These are phyloP conservation scores for Erythrocercus mccallii DNA, from an alignment of 2,113 vertebrate species.

Conservation along the genomic window DNA sequence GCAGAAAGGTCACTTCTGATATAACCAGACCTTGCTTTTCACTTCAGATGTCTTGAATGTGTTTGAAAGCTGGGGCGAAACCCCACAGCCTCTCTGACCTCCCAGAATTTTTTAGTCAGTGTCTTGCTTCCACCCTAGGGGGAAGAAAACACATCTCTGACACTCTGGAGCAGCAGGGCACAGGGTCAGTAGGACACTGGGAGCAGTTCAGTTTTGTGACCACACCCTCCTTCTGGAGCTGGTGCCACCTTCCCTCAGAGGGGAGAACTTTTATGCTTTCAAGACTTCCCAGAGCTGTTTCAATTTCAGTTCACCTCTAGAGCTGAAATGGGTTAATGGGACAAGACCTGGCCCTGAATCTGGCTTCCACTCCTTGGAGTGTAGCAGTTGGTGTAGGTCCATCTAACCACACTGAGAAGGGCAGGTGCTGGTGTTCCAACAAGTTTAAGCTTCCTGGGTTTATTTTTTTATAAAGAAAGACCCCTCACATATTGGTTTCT, in stretches of 20 bases:
- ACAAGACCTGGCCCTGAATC: too few relatives aligned
- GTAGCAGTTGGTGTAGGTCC: neutral
- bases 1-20: neutral
- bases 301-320: neutral
- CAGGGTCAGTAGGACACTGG: neutral
- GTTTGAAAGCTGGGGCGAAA: neutral
- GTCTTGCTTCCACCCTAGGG: neutral
- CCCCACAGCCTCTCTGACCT: too few relatives aligned
- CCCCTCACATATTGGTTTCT: neutral
- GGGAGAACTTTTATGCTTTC: neutral
- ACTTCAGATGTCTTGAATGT: neutral
- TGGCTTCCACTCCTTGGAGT: neutral
- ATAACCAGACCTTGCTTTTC: neutral
- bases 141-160: neutral
- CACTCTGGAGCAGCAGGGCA: neutral
- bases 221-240: neutral
- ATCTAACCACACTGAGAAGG: neutral
- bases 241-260: neutral
- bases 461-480: neutral
- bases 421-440: neutral
- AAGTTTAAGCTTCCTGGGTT: neutral
- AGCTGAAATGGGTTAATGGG: neutral
- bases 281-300: neutral
- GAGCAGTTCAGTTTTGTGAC: neutral
- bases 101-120: neutral